Evolutionary conservation across 2,888 invertebrate species (phyloP).

Genomic region (Amphipyra tragopoginis): DNA sequence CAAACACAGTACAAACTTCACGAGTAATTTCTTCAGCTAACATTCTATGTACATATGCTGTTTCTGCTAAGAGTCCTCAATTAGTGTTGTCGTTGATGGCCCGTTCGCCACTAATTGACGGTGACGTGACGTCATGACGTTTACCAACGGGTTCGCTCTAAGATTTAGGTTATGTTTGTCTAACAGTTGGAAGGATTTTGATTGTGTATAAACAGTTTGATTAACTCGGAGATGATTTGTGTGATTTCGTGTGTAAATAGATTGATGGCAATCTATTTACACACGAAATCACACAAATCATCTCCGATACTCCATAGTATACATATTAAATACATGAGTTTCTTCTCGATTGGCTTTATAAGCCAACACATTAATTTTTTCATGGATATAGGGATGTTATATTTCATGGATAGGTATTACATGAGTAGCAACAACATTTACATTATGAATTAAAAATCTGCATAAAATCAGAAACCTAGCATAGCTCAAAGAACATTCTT

Average conservation of each 20-base stretch:
- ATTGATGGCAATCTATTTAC: conserved; percentile 1
- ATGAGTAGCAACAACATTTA: no score
- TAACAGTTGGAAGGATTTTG: conserved; percentile 40
- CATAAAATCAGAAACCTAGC: no score
- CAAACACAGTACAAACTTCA: conserved; percentile 29
- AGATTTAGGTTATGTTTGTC: conserved; percentile 52
- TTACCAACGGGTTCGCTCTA: conserved; percentile 26
- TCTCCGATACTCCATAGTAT: neutral
- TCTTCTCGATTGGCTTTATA: neutral
- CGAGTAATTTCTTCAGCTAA: conserved; percentile 49
- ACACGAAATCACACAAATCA: conserved; percentile 8
- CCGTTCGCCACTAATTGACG: conserved; percentile 63
- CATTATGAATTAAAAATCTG: no score
- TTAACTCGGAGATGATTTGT: conserved; percentile 11
- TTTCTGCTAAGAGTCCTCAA: conserved; percentile 49
- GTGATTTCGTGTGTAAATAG: conserved; percentile 13
- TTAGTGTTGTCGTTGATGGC: conserved; percentile 38
- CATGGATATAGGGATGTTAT: neutral
- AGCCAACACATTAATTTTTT: neutral
- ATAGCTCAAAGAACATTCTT: no score
- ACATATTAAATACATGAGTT: neutral
- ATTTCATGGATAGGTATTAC: no score
- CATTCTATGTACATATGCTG: conserved; percentile 38
- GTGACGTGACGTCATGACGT: conserved; percentile 53
- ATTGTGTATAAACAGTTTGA: conserved; percentile 16